A percentile compares a stretch with the other conserved stretches of the same genome.
phyloP scores from a whole-genome alignment of 2,113 vertebrate species.

The Oreochromis aureus region DNA sequence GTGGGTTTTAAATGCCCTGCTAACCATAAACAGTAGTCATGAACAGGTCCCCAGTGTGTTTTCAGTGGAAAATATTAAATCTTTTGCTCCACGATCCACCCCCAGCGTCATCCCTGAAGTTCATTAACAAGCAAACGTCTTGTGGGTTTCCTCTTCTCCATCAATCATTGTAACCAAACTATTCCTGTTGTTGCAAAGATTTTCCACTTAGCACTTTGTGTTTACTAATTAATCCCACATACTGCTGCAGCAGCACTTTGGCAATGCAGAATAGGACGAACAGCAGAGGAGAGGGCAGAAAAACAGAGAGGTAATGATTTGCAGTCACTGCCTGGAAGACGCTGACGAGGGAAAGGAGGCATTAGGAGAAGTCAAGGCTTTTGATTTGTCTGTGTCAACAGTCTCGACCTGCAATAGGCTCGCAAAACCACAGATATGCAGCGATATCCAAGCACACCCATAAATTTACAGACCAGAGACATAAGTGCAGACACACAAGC shows the following conservation, averaged over 20 bases:
- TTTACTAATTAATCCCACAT: constrained; percentile 58
- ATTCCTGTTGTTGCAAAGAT: constrained; percentile 41
- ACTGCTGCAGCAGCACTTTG: constrained; percentile 44
- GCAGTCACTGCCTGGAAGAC: constrained; percentile 29
- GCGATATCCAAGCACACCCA: not conserved
- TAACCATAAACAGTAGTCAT: not conserved
- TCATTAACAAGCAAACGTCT: constrained; percentile 30
- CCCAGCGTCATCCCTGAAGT: not conserved
- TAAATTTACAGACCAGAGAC: not conserved
- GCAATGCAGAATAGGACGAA: not conserved
- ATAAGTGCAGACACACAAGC: not conserved
- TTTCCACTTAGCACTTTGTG: constrained; percentile 54
- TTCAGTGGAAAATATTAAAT: not conserved
- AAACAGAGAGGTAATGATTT: constrained; percentile 57
- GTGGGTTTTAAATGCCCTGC: not conserved
- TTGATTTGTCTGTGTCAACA: constrained; percentile 40
- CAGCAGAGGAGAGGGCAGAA: constrained; percentile 16
- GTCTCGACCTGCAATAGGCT: not conserved
- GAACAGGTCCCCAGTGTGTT: not conserved
- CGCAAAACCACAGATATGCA: not conserved
- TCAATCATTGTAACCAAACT: constrained; percentile 44
- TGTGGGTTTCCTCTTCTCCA: constrained; percentile 7
- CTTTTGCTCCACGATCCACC: not conserved
- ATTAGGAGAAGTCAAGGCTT: constrained; percentile 26
- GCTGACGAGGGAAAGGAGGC: constrained; percentile 34